Percentiles rank a stretch among this genome's conserved stretches.
Evolutionary conservation across 23 tunicate genomes (phyloP).

Genomic region (Styela clava): DNA sequence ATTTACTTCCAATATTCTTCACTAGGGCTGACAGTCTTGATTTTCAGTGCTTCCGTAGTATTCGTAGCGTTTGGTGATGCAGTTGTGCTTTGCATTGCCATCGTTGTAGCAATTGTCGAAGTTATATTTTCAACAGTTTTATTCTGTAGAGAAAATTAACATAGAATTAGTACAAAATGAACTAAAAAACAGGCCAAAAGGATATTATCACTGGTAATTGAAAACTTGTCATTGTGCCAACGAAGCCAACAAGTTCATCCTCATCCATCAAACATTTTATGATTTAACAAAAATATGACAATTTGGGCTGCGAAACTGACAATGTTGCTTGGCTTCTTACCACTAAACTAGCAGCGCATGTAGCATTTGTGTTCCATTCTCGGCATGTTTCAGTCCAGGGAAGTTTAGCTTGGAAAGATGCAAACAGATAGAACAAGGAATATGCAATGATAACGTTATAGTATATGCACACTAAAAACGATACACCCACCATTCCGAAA

Average conservation of each 20-base stretch:
- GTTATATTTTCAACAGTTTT: background rate
- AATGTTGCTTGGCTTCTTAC: too few relatives aligned
- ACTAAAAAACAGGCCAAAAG: too few relatives aligned
- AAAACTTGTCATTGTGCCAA: background rate
- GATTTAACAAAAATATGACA: too few relatives aligned
- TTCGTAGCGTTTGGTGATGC: constrained; percentile 6
- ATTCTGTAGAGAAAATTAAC: constrained; percentile 1
- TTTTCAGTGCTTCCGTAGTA: background rate
- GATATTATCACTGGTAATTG: background rate
- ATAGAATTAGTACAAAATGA: too few relatives aligned
- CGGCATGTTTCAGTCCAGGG: constrained; percentile 92
- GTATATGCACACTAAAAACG: constrained; percentile 83
- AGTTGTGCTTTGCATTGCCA: background rate
- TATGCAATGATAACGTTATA: constrained; percentile 96
- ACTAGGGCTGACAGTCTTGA: constrained; percentile 57
- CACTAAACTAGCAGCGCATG: constrained; percentile 31
- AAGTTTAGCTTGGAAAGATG: constrained; percentile 81
- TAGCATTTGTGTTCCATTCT: constrained; percentile 84
- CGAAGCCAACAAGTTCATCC: too few relatives aligned
- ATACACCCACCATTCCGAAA: constrained; percentile 89
- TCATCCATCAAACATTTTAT: too few relatives aligned
- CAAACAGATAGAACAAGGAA: constrained; percentile 87
- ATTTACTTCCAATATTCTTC: constrained; percentile 99
- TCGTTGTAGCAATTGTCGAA: background rate
- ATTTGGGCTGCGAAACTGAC: too few relatives aligned